Evolutionary conservation across 2,888 invertebrate species (phyloP).

Genomic region (Diarsia dahlii): DNA sequence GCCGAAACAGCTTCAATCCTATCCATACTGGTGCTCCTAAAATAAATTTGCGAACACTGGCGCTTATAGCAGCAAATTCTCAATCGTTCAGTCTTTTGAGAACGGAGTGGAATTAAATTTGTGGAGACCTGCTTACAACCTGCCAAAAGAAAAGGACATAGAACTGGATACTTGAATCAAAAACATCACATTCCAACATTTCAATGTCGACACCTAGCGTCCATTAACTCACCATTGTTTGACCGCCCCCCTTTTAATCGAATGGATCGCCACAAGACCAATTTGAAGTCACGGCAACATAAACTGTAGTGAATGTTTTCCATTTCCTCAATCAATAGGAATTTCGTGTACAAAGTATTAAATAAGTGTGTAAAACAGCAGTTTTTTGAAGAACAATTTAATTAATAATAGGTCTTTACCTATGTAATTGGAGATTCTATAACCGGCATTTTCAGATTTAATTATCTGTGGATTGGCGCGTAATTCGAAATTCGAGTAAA

Average conservation of each 20-base stretch:
- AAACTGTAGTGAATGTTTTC: conserved; percentile 3
- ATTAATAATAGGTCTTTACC: too few relatives aligned
- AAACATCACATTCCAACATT: background rate
- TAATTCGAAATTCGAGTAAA: too few relatives aligned
- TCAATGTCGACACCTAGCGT: conserved; percentile 9
- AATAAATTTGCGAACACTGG: background rate
- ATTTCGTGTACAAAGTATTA: background rate
- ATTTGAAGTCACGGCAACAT: conserved; percentile 18
- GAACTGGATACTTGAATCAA: conserved; percentile 2
- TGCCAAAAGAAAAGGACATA: conserved; percentile 8
- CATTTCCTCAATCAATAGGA: conserved; percentile 2
- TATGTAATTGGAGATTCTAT: too few relatives aligned
- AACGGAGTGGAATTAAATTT: background rate
- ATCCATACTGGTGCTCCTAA: background rate
- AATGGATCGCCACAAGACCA: conserved; percentile 34
- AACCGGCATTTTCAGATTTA: too few relatives aligned
- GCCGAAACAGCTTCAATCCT: background rate
- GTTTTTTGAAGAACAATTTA: background rate
- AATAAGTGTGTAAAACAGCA: background rate
- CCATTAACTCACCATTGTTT: conserved; percentile 38
- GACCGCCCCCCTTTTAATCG: conserved; percentile 25
- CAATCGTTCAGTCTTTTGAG: background rate
- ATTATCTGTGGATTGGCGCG: too few relatives aligned
- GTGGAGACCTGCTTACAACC: background rate
- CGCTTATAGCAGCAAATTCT: background rate